Base-by-base conservation (phyloP, 2,113 vertebrate genomes). In the Beaufortia kweichowensis region DNA sequence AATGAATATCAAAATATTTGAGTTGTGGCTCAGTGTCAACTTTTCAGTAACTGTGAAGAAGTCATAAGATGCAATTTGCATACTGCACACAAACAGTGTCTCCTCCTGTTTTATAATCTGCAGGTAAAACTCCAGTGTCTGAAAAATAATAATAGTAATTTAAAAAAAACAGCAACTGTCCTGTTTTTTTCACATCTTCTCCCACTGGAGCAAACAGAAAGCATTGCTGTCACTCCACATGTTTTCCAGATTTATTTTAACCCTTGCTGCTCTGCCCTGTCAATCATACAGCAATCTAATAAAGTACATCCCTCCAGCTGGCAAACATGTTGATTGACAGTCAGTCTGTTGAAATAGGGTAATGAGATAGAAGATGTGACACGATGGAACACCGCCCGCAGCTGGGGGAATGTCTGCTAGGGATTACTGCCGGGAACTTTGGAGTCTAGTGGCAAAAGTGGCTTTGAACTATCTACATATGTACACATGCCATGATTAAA, bases 291-390 rank as follows among this genome's bases (percentile, higher is more conserved):
- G 64, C 41, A 43, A 50, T 79, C 35, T 69, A 69, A 70, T 63
- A 64, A 68, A 70, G 53, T 41, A 67, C 35, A 65, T 53, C 48
- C 68, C 77, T 64, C 69, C 19, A 73, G 77, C 67, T 57, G 26
- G 57, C 62, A 76, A 60, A 76, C 48, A 65, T 29, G 10, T 9
- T 70, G 71, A 79, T 56, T 81, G 79, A 80, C 84, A 77, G 4
- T 1, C 60, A 2, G 73, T 60, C 71, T 79, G 61, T 63, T 76
- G 60, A 55, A 78, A 72, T 75, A 71, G 79, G 68, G 33, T 81
- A 83, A 78, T 75, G 66, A 78, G 65, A 70, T 50, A 53, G 41
- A 73, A 50, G n/a, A 63, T 11, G 76, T 73, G 78, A 78, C 57
- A 63, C 43, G 29, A 55, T 26, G 81, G 53, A 64, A 59, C 48